Percentiles rank a stretch among this genome's conserved stretches.
phyloP scores from a whole-genome alignment of 2,113 vertebrate species.

The Eurystomus gularis region DNA sequence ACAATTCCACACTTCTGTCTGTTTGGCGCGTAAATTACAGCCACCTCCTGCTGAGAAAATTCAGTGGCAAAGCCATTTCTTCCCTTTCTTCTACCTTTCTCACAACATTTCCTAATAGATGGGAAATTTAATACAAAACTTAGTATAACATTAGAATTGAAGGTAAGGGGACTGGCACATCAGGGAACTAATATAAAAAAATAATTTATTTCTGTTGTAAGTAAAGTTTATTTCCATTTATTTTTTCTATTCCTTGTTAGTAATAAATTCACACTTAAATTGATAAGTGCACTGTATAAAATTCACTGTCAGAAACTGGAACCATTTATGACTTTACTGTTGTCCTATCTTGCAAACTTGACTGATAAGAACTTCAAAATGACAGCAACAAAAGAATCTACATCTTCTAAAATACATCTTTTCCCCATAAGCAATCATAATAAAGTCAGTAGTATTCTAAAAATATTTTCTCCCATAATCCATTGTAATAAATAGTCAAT shows the following conservation, averaged over 20 bases:
- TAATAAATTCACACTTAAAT: background rate
- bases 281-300: background rate
- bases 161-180: background rate
- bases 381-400: background rate
- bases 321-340: background rate
- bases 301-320: background rate
- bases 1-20: background rate
- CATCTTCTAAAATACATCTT: background rate
- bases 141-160: background rate
- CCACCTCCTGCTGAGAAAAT: background rate
- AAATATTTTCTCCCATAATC: background rate
- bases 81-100: too few species aligned
- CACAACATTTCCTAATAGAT: background rate
- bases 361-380: background rate
- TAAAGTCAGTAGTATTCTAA: background rate
- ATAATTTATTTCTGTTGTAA: background rate
- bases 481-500: background rate
- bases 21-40: background rate
- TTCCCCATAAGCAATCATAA: background rate
- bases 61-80: background rate
- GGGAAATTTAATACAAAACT: background rate
- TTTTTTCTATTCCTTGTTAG: background rate
- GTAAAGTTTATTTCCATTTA: background rate
- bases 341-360: background rate
- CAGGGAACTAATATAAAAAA: background rate